Conservation (phyloP, 2,888 invertebrate species). For the Pandemis cinnamomeana region DNA sequence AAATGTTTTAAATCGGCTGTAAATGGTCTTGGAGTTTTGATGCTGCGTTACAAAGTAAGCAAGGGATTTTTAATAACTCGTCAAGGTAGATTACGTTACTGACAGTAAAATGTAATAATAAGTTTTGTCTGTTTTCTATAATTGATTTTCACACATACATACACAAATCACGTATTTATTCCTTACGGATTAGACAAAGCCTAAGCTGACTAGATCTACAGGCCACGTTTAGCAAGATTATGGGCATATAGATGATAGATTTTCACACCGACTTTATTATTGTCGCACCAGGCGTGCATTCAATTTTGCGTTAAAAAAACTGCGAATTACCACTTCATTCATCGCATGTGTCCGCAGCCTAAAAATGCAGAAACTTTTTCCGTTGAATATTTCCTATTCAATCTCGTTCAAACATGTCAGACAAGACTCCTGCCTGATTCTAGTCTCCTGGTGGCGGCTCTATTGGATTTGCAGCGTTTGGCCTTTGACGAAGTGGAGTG, state of each 20-base stretch:
- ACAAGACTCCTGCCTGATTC: slow-evolving; percentile 42
- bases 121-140: background rate
- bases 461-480: slow-evolving; percentile 48
- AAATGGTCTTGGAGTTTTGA: background rate
- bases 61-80: too few relatives aligned
- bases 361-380: slow-evolving; percentile 43
- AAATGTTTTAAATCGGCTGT: background rate
- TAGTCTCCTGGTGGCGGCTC: slow-evolving; percentile 42
- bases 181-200: too few relatives aligned
- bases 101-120: too few relatives aligned
- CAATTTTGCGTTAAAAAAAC: background rate
- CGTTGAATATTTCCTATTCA: slow-evolving; percentile 50
- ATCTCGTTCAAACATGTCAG: slow-evolving; percentile 45
- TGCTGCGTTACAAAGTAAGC: background rate
- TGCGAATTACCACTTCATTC: slow-evolving; percentile 9
- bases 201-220: too few relatives aligned
- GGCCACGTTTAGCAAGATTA: too few relatives aligned
- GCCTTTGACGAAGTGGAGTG: slow-evolving; percentile 44
- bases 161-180: too few relatives aligned
- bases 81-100: too few relatives aligned
- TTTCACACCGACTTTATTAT: background rate
- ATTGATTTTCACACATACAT: too few relatives aligned
- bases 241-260: too few relatives aligned
- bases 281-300: background rate
- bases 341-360: slow-evolving; percentile 34